Evolutionary conservation across 2,113 vertebrate genomes (phyloP).

Genomic region (Tragelaphus imberbis): DNA sequence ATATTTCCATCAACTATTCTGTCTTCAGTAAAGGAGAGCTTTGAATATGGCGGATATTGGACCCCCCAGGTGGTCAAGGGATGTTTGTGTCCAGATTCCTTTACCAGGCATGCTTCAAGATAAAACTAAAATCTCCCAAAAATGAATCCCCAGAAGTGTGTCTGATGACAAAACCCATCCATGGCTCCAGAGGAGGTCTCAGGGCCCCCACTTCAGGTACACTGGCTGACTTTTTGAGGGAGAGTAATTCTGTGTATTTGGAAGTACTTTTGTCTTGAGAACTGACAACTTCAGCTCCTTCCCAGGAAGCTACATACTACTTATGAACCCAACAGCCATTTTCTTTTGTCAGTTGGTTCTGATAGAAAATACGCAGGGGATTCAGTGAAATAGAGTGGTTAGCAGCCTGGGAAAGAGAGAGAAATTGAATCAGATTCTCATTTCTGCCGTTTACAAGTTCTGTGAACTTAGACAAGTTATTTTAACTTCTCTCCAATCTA

Average conservation of each 20-base stretch:
- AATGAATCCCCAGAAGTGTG: not conserved
- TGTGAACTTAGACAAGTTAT: not conserved
- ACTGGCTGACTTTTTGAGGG: not conserved
- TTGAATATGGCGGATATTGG: rapidly evolving
- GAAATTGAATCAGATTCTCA: not conserved
- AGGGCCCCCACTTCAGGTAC: not conserved
- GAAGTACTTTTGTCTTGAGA: not conserved
- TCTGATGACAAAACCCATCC: not conserved
- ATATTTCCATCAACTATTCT: not conserved
- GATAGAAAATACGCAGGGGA: not conserved
- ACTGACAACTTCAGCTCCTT: not conserved
- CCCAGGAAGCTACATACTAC: not conserved
- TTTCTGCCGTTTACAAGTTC: not conserved
- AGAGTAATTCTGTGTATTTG: not conserved
- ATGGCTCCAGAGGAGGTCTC: rapidly evolving
- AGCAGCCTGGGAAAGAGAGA: not conserved
- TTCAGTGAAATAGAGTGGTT: not conserved
- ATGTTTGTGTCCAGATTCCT: not conserved
- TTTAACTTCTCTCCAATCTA: not conserved
- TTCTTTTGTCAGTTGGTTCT: not conserved
- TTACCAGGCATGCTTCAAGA: not conserved
- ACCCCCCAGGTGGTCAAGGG: not conserved
- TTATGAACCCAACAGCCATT: not conserved
- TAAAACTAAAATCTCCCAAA: not conserved
- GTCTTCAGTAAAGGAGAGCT: not conserved